Conservation (phyloP, 2,113 vertebrate species). For the Limnothrissa miodon region DNA sequence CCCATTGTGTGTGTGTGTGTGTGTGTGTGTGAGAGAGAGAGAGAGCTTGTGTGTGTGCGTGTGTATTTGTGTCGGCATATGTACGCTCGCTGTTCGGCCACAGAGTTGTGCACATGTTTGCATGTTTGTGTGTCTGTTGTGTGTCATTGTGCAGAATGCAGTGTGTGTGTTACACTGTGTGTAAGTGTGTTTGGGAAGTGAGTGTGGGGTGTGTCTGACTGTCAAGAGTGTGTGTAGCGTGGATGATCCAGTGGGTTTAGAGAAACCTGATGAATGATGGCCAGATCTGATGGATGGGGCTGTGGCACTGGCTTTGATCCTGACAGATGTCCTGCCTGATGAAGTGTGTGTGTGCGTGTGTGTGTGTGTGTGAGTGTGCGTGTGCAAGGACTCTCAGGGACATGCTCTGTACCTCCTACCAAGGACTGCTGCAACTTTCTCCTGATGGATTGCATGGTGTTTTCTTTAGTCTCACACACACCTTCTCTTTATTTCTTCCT, state of each 20-base stretch:
- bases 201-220: not conserved
- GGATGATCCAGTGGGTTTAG: not conserved
- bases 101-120: not conserved
- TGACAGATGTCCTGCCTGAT: constrained; percentile 34
- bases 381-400: constrained; percentile 23
- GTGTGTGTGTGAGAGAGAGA: too few species aligned
- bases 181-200: not conserved
- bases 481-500: not conserved
- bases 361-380: constrained; percentile 26
- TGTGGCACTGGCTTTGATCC: constrained; percentile 32
- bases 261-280: not conserved
- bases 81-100: too few species aligned
- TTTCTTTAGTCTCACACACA: not conserved
- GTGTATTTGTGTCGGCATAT: too few species aligned
- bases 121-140: not conserved
- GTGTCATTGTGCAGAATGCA: too few species aligned
- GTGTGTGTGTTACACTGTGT: not conserved
- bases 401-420: not conserved
- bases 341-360: constrained; percentile 23
- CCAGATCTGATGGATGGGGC: constrained; percentile 28
- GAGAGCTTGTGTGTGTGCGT: too few species aligned
- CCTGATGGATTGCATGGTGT: not conserved
- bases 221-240: constrained; percentile 3
- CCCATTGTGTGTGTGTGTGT: too few species aligned
- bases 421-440: constrained; percentile 7